A percentile compares a stretch with the other conserved stretches of the same genome.
phyloP scores from a whole-genome alignment of 2,797 vertebrate genomes.

The Miichthys miiuy region DNA sequence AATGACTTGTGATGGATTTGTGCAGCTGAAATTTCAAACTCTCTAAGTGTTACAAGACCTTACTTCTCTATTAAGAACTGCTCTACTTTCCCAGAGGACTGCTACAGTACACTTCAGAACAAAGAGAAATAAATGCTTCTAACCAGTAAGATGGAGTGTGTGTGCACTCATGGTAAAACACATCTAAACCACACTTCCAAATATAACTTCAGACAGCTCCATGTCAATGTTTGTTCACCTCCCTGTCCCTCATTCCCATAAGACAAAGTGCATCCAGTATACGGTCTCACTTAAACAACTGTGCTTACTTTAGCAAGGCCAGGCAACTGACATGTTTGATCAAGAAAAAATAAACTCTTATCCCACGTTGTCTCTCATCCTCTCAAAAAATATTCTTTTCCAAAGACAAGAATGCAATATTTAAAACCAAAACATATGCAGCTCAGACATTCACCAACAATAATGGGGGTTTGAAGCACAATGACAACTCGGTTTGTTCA shows the following conservation, averaged over 20 bases:
- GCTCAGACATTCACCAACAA: slow-evolving; percentile 15
- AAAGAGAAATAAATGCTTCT: slow-evolving; percentile 70
- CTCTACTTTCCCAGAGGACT: slow-evolving; percentile 57
- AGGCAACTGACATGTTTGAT: slow-evolving; percentile 70
- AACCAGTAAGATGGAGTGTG: slow-evolving; percentile 47
- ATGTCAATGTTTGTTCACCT: slow-evolving; percentile 79
- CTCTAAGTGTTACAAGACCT: slow-evolving; percentile 43
- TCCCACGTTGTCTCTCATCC: not conserved
- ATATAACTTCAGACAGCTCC: slow-evolving; percentile 77
- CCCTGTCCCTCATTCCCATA: slow-evolving; percentile 68
- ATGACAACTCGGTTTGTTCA: slow-evolving; percentile 24
- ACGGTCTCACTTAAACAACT: slow-evolving; percentile 65
- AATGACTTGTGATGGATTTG: slow-evolving; percentile 38
- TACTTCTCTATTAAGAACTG: slow-evolving; percentile 52
- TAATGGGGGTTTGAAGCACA: slow-evolving; percentile 15
- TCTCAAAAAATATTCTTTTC: slow-evolving; percentile 15
- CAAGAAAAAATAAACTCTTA: slow-evolving; percentile 32
- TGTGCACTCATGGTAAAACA: slow-evolving; percentile 42
- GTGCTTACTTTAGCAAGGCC: slow-evolving; percentile 65
- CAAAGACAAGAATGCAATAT: slow-evolving; percentile 15
- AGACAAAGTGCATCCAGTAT: slow-evolving; percentile 60
- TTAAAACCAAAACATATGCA: slow-evolving; percentile 19
- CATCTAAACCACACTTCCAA: slow-evolving; percentile 68
- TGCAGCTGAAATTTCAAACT: slow-evolving; percentile 43
- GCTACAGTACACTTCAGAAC: slow-evolving; percentile 59